Evolutionary conservation across 1,140 invertebrate species (phyloP).

Genomic region (Druon quercuslanigerum): DNA sequence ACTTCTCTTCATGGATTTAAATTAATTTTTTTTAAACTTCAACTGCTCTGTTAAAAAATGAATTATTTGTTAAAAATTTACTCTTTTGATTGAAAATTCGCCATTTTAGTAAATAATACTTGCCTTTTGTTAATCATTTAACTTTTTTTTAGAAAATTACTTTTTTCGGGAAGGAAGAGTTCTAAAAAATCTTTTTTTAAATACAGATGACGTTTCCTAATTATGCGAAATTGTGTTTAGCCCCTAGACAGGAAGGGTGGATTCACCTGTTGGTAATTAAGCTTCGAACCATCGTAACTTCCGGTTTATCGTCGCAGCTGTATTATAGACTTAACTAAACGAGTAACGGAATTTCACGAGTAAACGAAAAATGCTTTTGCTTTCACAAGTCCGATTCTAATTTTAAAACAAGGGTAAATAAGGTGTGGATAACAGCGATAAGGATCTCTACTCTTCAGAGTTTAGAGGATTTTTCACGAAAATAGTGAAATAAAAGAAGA

Average conservation of each 20-base stretch:
- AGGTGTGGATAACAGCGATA: neutral
- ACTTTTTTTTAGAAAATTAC: too few relatives aligned
- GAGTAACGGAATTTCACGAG: constrained; percentile 9
- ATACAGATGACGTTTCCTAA: neutral
- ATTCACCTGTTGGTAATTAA: constrained; percentile 24
- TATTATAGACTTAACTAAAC: neutral
- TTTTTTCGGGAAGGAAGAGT: too few relatives aligned
- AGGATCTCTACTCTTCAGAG: neutral
- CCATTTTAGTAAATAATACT: too few relatives aligned
- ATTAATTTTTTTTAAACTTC: too few relatives aligned
- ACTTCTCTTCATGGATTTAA: too few relatives aligned
- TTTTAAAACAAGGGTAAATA: neutral
- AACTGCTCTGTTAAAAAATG: too few relatives aligned
- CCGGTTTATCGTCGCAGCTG: constrained; percentile 10
- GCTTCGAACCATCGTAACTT: constrained; percentile 21
- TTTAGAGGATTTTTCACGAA: too few relatives aligned
- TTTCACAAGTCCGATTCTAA: neutral
- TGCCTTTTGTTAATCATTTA: too few relatives aligned
- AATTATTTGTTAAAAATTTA: too few relatives aligned
- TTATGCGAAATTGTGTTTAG: neutral
- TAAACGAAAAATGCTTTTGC: neutral
- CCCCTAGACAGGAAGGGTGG: neutral
- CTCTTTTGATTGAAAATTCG: too few relatives aligned
- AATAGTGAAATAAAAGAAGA: too few relatives aligned
- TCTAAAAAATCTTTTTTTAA: neutral